Base-by-base conservation (phyloP, 2,113 vertebrate species). In the Odobenus rosmarus region DNA sequence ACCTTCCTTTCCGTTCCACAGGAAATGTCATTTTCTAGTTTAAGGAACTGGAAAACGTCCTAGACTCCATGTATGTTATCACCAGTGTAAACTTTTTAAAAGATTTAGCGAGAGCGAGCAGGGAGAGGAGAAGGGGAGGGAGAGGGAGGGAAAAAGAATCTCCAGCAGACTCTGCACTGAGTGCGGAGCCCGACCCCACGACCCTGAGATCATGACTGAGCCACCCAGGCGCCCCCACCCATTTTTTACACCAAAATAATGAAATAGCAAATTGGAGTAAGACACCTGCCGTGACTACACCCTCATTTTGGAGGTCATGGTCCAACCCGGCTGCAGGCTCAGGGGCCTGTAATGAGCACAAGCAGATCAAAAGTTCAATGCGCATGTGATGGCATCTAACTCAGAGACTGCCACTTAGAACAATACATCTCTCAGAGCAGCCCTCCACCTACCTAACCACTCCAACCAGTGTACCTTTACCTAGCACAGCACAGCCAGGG, bases 341-440 rank as follows among this genome's bases (percentile, higher is more conserved):
- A 18, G 1, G 6, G 13, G 3, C 42, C 46, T 5, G 0, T 28
- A 19, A 36, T 1, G 18, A 64, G 39, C 83, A 51, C 8, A 11
- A 26, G 21, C 4, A 51, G 33, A 62, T 1, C 5, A 7, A 9
- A 76, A 36, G 69, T 19, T 80, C 23, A n/a, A 21, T 3, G 21
- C 1, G 0, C n/a, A 1, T 0, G 36, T 28, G 61, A 77, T 6
- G 3, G 10, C 0, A 0, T n/a, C 69, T 21, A 33, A 83, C 88
- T 80, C 67, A 28, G 39, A 90, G 61, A 51, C 23, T 49, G 21
- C 23, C 42, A 39, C 72, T 88, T 23, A 14, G 24, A 16, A 55
- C 1, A 15, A 49, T 18, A 3, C 7, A 33, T 6, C 53, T 57
- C 82, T 28, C n/a, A 42, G 59, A 79, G 51, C 4, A 28, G 26